These are phyloP conservation scores for Cromileptes altivelis DNA, from an alignment of 2,113 vertebrate species.

Conservation along the genomic window DNA sequence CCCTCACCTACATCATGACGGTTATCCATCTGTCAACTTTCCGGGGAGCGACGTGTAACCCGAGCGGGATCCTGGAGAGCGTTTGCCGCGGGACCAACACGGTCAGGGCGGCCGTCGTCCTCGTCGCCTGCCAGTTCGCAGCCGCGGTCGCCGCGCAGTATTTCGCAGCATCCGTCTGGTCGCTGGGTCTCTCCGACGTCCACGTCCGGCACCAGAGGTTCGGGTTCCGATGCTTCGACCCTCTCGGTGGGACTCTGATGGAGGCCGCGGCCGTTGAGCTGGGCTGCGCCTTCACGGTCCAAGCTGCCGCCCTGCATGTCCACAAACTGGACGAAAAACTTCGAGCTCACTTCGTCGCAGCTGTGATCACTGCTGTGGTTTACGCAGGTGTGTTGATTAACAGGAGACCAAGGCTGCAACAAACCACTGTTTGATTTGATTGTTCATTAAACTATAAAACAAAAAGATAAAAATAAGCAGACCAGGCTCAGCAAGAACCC, in stretches of 20 bases:
- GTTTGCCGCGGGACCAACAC: conserved; percentile 67
- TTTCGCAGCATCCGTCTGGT: conserved; percentile 82
- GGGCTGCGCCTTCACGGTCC: conserved; percentile 86
- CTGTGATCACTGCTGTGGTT: conserved; percentile 86
- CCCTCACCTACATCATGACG: conserved; percentile 85
- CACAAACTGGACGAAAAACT: conserved; percentile 79
- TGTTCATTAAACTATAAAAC: background rate
- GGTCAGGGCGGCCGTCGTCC: conserved; percentile 16
- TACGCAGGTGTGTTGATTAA: conserved; percentile 85
- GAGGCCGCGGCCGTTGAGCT: conserved; percentile 87
- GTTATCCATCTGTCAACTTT: conserved; percentile 86
- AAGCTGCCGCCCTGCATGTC: conserved; percentile 81
- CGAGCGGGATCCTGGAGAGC: conserved; percentile 81
- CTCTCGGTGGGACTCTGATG: conserved; percentile 83
- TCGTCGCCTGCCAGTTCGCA: conserved; percentile 82
- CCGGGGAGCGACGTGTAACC: conserved; percentile 84
- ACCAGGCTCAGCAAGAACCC: too few species aligned
- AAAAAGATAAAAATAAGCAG: too few species aligned
- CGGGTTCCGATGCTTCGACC: conserved; percentile 81
- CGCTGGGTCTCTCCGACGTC: conserved; percentile 80
- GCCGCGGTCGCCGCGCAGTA: conserved; percentile 80
- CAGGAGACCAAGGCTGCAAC: background rate
- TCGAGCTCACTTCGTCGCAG: conserved; percentile 81
- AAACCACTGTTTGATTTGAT: background rate
- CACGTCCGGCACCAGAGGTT: conserved; percentile 75